A percentile compares a stretch with the other conserved stretches of the same genome.
These are phyloP conservation scores for Epinephelus awoara DNA, from an alignment of 2,797 vertebrate species.

Conservation along the genomic window DNA sequence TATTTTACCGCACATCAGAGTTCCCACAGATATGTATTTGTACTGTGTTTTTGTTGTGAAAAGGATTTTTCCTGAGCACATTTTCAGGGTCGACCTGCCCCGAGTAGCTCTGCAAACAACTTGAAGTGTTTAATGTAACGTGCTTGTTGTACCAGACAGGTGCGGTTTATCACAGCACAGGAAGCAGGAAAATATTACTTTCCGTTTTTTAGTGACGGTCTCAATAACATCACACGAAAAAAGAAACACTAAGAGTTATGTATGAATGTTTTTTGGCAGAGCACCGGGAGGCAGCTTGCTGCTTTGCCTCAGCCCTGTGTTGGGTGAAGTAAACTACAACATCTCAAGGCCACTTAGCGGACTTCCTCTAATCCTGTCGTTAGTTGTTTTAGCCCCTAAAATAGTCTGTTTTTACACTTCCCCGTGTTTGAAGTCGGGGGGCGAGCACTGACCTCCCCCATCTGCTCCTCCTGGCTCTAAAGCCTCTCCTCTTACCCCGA, in stretches of 20 bases:
- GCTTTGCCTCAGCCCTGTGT: background rate
- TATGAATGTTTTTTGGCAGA: constrained; percentile 17
- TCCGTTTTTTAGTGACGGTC: too few relatives aligned
- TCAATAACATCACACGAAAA: background rate
- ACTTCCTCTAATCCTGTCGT: constrained; percentile 92
- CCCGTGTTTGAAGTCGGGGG: constrained; percentile 89
- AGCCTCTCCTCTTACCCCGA: constrained; percentile 91
- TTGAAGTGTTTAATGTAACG: background rate
- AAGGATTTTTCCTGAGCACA: background rate
- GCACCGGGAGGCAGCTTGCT: constrained; percentile 14
- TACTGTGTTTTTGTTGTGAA: background rate
- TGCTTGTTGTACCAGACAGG: background rate
- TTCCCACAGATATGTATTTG: background rate
- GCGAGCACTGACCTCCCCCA: constrained; percentile 87
- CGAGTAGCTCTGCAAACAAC: background rate
- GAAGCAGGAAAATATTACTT: background rate
- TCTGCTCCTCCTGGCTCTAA: constrained; percentile 89
- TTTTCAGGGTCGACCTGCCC: background rate
- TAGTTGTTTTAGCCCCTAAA: constrained; percentile 89
- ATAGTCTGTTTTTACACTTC: constrained; percentile 94
- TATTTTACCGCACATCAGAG: background rate
- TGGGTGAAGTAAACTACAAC: constrained; percentile 69
- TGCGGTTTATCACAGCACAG: background rate
- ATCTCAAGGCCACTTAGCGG: constrained; percentile 91
- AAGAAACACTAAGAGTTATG: constrained; percentile 22